These are phyloP conservation scores for Corynorhinus townsendii DNA, from an alignment of 2,113 vertebrate genomes.

Conservation along the genomic window DNA sequence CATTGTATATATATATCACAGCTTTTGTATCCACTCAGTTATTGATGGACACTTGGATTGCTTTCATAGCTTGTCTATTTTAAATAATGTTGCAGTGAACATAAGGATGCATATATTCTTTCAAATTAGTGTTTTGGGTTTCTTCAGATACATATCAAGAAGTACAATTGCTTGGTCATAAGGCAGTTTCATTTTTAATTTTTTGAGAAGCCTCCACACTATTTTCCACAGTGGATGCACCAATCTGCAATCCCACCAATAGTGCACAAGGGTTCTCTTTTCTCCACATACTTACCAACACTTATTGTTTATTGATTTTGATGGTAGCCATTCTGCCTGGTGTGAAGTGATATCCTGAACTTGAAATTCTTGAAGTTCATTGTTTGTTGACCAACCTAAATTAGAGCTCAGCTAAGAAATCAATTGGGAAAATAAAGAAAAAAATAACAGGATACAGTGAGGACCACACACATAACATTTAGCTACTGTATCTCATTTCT, in stretches of 20 bases:
- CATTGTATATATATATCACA: background rate
- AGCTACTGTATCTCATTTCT: background rate
- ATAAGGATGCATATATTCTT: background rate
- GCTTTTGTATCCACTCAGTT: background rate
- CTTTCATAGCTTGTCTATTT: background rate
- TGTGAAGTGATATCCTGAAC: background rate
- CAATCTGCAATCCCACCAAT: background rate
- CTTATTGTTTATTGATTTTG: background rate
- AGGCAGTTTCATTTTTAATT: background rate
- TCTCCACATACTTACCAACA: background rate
- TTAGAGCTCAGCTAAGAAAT: constrained; percentile 3
- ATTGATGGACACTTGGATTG: background rate
- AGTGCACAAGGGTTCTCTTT: background rate
- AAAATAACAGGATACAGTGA: background rate
- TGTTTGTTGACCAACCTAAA: background rate
- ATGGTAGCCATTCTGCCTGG: background rate
- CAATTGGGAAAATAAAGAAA: background rate
- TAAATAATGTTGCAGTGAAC: background rate
- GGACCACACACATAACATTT: background rate
- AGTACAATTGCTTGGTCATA: background rate
- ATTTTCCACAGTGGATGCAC: background rate
- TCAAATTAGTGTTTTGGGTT: background rate
- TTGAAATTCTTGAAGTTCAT: background rate
- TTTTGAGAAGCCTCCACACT: background rate
- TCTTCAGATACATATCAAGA: background rate